phyloP scores from a whole-genome alignment of 1,140 invertebrate genomes.

The Drosophila pandora region DNA sequence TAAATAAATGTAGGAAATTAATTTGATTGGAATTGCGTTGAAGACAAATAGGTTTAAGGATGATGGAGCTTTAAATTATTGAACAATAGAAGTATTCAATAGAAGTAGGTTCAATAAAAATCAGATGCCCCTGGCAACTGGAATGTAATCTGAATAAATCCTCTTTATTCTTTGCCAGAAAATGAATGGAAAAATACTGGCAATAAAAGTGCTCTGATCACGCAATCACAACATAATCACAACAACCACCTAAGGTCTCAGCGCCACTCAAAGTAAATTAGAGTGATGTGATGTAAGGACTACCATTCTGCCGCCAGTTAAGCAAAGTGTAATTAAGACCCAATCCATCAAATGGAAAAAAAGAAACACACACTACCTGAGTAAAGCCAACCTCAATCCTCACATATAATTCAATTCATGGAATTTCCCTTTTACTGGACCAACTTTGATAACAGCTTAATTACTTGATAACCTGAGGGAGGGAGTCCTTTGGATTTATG shows the following conservation, averaged over 20 bases:
- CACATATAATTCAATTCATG: constrained; percentile 34
- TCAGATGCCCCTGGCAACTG: neutral
- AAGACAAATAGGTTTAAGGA: constrained; percentile 15
- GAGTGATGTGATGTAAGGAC: constrained; percentile 18
- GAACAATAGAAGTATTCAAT: too few relatives aligned
- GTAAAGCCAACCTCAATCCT: neutral
- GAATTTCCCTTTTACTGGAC: constrained; percentile 1
- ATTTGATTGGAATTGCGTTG: constrained; percentile 33
- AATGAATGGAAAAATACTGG: neutral
- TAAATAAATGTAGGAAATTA: constrained; percentile 41
- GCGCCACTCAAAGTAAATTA: constrained; percentile 34
- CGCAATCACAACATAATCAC: constrained; percentile 39
- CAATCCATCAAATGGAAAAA: constrained; percentile 38
- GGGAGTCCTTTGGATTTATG: constrained; percentile 27
- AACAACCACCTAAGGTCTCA: constrained; percentile 22
- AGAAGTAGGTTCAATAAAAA: too few relatives aligned
- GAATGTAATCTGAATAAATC: neutral
- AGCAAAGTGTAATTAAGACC: constrained; percentile 44
- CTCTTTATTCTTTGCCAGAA: neutral
- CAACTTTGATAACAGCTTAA: constrained; percentile 46
- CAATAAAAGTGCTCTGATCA: constrained; percentile 29
- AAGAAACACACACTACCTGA: constrained; percentile 20
- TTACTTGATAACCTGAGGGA: constrained; percentile 42
- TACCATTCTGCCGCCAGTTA: constrained; percentile 1
- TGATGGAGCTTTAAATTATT: too few relatives aligned